Evolutionary conservation across 2,113 vertebrate species (phyloP).

Genomic region (Haliaeetus leucogaster): DNA sequence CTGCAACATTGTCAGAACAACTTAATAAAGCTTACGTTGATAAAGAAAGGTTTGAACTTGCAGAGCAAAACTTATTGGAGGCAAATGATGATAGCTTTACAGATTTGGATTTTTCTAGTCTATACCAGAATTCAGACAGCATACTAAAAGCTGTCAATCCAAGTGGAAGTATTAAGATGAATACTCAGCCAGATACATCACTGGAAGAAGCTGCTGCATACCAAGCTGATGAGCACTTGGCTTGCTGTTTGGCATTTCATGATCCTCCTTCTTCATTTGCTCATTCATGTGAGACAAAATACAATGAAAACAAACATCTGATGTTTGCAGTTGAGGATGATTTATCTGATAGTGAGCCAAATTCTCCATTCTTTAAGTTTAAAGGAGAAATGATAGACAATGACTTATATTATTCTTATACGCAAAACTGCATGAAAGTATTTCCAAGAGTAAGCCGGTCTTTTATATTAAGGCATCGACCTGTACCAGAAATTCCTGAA

Average conservation of each 20-base stretch:
- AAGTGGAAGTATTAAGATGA: neutral
- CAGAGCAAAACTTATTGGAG: neutral
- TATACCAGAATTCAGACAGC: conserved; percentile 3
- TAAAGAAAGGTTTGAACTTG: neutral
- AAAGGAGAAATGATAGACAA: conserved; percentile 88
- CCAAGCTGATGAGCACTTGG: neutral
- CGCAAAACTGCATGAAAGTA: neutral
- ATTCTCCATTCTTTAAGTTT: conserved; percentile 58
- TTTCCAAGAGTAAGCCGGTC: conserved; percentile 70
- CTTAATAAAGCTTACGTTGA: neutral
- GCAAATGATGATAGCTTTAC: neutral
- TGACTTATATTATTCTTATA: conserved; percentile 77
- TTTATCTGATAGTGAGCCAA: conserved; percentile 8
- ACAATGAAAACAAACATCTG: conserved; percentile 24
- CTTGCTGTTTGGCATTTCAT: neutral
- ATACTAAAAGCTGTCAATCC: neutral
- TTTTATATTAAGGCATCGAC: conserved; percentile 86
- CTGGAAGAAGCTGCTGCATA: conserved; percentile 16
- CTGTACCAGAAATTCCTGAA: conserved; percentile 86
- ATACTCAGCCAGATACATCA: neutral
- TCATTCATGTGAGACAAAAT: neutral
- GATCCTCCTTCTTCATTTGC: neutral
- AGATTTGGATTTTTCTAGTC: neutral
- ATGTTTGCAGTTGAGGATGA: conserved; percentile 43
- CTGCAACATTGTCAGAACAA: neutral